phyloP scores from a whole-genome alignment of 2,113 vertebrate genomes.

The Mola mola region DNA sequence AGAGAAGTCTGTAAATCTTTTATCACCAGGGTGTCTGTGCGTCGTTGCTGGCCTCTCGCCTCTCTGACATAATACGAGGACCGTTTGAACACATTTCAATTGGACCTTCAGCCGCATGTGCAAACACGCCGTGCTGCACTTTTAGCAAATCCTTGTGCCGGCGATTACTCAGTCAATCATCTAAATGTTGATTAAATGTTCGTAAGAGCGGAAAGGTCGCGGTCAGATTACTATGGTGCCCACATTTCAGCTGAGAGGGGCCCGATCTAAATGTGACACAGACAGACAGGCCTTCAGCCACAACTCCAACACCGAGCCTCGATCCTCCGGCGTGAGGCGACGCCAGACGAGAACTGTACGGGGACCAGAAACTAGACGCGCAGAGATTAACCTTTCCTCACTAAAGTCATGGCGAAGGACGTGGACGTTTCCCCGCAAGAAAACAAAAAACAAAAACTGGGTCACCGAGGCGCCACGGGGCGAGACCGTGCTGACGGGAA shows the following conservation, averaged over 20 bases:
- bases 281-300: conserved; percentile 52
- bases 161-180: background rate
- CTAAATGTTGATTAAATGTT: conserved; percentile 12
- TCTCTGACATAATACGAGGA: background rate
- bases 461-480: conserved; percentile 63
- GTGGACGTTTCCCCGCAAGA: no score
- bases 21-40: no score
- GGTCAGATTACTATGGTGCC: conserved; percentile 20
- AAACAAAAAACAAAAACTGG: conserved; percentile 50
- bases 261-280: conserved; percentile 39
- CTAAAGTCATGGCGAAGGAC: no score
- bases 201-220: conserved; percentile 3
- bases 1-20: no score
- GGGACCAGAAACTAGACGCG: background rate
- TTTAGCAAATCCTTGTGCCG: background rate
- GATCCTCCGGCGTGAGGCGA: conserved; percentile 20
- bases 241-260: conserved; percentile 36
- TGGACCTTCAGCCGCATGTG: conserved; percentile 4
- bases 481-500: conserved; percentile 43
- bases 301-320: conserved; percentile 43
- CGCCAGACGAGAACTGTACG: conserved; percentile 19
- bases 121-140: conserved; percentile 12
- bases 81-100: conserved; percentile 1
- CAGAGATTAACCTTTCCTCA: conserved; percentile 13
- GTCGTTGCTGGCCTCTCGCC: no score